A percentile compares a stretch with the other conserved stretches of the same genome.
Conservation (phyloP, 2,113 vertebrate genomes). For the Phylloscopus whistleri region DNA sequence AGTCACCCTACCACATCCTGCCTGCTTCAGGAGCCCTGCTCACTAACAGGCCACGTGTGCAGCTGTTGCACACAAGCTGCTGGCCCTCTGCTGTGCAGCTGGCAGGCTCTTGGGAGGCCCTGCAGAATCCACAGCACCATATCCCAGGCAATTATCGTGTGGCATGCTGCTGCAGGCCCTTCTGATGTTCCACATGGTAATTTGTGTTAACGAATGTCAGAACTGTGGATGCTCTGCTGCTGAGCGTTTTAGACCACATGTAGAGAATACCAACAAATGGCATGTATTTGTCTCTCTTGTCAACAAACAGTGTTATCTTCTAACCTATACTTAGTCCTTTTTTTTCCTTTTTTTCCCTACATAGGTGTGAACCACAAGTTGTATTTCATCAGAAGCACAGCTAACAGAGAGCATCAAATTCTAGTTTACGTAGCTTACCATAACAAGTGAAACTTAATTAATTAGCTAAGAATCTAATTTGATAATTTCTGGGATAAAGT, state of each 20-base stretch:
- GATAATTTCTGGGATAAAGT: not conserved
- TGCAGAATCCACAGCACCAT: not conserved
- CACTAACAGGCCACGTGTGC: not conserved
- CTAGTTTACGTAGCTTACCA: not conserved
- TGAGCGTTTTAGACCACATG: not conserved
- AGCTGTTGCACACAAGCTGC: not conserved
- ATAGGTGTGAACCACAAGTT: not conserved
- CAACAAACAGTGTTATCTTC: not conserved
- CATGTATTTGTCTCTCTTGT: not conserved
- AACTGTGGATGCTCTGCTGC: not conserved
- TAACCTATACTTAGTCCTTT: not conserved
- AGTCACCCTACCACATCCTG: no score
- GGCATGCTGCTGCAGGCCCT: conserved; percentile 9
- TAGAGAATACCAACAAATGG: not conserved
- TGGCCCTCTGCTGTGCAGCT: conserved; percentile 7
- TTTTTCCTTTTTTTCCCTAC: not conserved
- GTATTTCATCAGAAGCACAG: not conserved
- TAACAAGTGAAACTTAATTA: not conserved
- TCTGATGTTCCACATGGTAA: not conserved
- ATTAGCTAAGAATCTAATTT: not conserved
- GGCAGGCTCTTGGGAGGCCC: conserved; percentile 5
- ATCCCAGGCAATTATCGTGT: conserved; percentile 1
- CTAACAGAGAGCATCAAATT: not conserved
- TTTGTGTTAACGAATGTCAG: conserved; percentile 53
- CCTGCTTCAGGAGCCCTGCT: not conserved